Base-by-base conservation (phyloP, 2,888 invertebrate species). In the Lutraria lutraria region DNA sequence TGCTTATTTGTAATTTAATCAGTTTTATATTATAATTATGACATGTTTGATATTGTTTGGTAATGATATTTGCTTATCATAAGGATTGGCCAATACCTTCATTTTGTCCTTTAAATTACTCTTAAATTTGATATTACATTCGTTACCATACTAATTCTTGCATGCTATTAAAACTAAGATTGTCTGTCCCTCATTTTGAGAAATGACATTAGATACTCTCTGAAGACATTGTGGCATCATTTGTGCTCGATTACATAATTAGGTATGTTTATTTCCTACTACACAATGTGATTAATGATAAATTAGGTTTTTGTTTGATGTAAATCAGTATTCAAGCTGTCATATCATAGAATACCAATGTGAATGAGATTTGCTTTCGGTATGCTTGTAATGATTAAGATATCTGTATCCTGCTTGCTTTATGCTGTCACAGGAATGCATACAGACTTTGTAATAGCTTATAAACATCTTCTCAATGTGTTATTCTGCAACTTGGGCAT, bases 391-490 rank as follows among this genome's bases (percentile, higher is more conserved):
- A 68, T 68, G 63, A 25, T 25, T 68, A 68, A 68, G 6, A 25
- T n/a, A 68, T 68, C 63, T n/a, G n/a, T 76, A 76, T 76, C 76
- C 76, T 15, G 76, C 76, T 68, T 68, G 63, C 63, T 68, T 72
- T 52, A 76, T 84, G 76, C 31, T 53, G 54, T 53, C 76, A 76
- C 31, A 31, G 68, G 53, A 31, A 84, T 76, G 72, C 76, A 76
- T 76, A 63, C 68, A 53, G 43, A 76, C 76, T 84, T 76, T 84
- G 54, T 84, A 53, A 84, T 72, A 53, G 76, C 34, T 53, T 76
- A 54, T 76, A 72, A 76, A 31, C 43, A 76, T 76, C 21, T 76
- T 10, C 31, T 19, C 54, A 15, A 84, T 54, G 76, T 83, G 63
- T 68, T 25, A 10, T 25, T 21, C 63, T 12, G 3, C 63, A 25